A percentile compares a stretch with the other conserved stretches of the same genome.
Conservation (phyloP, 2,888 invertebrate species). For the Ormyrus labotus region DNA sequence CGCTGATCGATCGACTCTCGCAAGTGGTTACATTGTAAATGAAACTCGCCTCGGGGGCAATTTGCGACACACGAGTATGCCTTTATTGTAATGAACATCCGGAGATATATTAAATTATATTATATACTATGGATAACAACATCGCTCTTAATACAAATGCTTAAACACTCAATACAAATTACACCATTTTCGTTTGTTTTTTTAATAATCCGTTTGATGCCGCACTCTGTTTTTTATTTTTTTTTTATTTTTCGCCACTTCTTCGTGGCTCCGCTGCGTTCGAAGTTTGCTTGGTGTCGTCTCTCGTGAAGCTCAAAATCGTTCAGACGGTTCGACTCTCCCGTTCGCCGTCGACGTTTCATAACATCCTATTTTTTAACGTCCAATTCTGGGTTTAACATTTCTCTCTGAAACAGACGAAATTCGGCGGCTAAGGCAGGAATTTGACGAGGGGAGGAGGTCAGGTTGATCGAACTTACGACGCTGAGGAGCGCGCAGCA, state of each 20-base stretch:
- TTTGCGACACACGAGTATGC: slow-evolving; percentile 38
- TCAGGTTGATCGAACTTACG: slow-evolving; percentile 79
- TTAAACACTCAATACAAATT: slow-evolving; percentile 48
- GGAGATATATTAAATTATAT: slow-evolving; percentile 45
- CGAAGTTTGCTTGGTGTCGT: too few relatives aligned
- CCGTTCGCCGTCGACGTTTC: not conserved
- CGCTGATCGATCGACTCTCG: not conserved
- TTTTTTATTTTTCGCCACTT: not conserved
- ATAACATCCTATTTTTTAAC: slow-evolving; percentile 40
- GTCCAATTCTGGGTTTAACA: slow-evolving; percentile 53
- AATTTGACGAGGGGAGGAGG: not conserved
- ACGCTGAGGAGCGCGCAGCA: slow-evolving; percentile 93
- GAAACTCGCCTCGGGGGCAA: not conserved
- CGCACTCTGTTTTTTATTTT: not conserved
- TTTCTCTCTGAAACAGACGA: slow-evolving; percentile 48
- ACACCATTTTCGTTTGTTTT: slow-evolving; percentile 11
- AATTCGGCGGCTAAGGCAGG: not conserved
- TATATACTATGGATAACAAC: slow-evolving; percentile 42
- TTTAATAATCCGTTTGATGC: not conserved
- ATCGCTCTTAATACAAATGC: slow-evolving; percentile 45
- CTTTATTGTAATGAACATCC: slow-evolving; percentile 52
- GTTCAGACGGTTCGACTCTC: not conserved
- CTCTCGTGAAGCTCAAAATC: too few relatives aligned
- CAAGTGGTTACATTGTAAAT: not conserved
- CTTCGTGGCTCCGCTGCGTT: too few relatives aligned